Evolutionary conservation across 2,113 vertebrate species (phyloP), one percentile per base, ranked within the genome.

Genomic region (Chunga burmeisteri): DNA sequence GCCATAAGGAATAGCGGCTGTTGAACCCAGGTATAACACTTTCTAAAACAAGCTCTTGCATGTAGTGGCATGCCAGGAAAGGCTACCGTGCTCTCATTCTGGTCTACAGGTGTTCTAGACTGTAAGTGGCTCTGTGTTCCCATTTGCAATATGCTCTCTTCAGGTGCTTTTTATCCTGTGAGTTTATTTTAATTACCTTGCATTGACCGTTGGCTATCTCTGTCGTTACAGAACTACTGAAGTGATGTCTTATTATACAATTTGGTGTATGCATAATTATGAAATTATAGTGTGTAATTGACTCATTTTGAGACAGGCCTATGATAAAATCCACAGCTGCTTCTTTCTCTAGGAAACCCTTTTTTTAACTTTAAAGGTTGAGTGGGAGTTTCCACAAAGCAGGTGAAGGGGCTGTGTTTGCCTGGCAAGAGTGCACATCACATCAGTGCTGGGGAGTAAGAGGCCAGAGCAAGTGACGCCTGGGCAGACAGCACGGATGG

Each of bases 241-340:
- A 95, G 66, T 87, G 72, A 81, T 78, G 27, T 93, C 92, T 93
- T n/a, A 71, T 92, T 92, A 90, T 73, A n/a, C 13, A 15, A 34
- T 92, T 91, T 91, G 83, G 74, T 78, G 12, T 77, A 88, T 86
- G 34, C 86, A 40, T 88, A 97, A 96, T 93, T 81, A 68, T 80
- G 56, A 93, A 91, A 55, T 93, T 92, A 65, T 8, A 67, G 16
- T n/a, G n/a, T 97, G 40, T 67, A 94, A 95, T 97, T 87, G 95
- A 89, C 95, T 97, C 78, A 94, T 91, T 85, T 88, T 93, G 49
- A 89, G 18, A 73, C 75, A 80, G 72, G 50, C 88, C 86, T 93
- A 1, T 83, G 96, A 89, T 89, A 95, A 88, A 94, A 87, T 50
- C 53, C 59, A 90, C 93, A 96, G 67, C 75, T 94, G 93, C 78